These are phyloP conservation scores for Armadillidium nasatum DNA, from an alignment of 1,140 invertebrate genomes.

Conservation along the genomic window DNA sequence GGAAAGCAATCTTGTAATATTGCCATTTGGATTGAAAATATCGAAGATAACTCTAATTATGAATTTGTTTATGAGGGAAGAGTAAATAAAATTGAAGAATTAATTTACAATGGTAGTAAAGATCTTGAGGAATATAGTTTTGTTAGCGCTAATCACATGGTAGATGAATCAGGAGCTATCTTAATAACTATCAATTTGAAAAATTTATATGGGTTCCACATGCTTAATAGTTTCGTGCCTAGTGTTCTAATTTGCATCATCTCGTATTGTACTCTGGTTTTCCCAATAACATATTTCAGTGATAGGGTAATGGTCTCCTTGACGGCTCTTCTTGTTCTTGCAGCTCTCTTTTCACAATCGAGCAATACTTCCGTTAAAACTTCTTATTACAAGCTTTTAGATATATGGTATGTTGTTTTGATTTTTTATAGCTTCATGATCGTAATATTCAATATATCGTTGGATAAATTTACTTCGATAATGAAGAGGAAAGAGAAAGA, in stretches of 20 bases:
- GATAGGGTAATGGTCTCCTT: conserved; percentile 21
- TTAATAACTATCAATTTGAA: background rate
- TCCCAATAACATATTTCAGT: conserved; percentile 16
- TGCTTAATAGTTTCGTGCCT: conserved; percentile 23
- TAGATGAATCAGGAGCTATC: background rate
- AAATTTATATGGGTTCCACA: conserved; percentile 20
- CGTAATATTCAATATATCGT: background rate
- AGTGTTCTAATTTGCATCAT: conserved; percentile 20
- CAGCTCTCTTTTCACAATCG: conserved; percentile 21
- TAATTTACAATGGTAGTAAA: background rate
- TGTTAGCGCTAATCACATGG: no score
- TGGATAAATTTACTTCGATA: no score
- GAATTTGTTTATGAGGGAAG: background rate
- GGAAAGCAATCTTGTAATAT: conserved; percentile 18
- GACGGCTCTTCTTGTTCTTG: conserved; percentile 16
- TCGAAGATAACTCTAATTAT: background rate
- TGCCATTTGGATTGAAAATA: background rate
- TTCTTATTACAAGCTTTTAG: conserved; percentile 20
- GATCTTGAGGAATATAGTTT: background rate
- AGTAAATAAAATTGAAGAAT: no score
- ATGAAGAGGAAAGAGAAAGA: no score
- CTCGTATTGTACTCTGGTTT: background rate
- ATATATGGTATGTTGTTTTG: conserved; percentile 18
- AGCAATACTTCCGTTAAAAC: conserved; percentile 17
- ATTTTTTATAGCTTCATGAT: conserved; percentile 15